phyloP scores from a whole-genome alignment of 2,888 invertebrate species.

The Tortrix viridana region DNA sequence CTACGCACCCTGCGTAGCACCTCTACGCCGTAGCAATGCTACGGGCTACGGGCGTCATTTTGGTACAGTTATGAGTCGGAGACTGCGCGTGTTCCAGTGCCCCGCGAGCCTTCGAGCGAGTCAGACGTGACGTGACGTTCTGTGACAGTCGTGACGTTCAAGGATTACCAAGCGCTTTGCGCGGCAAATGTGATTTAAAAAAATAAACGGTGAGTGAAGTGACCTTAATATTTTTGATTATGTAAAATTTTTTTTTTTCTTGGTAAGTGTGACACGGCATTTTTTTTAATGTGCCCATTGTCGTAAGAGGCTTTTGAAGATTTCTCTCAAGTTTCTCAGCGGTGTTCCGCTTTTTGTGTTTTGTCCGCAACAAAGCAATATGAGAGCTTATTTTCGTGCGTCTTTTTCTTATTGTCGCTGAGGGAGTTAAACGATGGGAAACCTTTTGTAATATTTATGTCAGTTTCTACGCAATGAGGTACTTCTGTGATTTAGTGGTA shows the following conservation, averaged over 20 bases:
- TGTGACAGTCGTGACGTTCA: conserved; percentile 36
- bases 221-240: conserved; percentile 31
- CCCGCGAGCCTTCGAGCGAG: conserved; percentile 54
- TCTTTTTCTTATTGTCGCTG: conserved; percentile 9
- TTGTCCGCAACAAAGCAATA: conserved; percentile 21
- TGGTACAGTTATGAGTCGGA: conserved; percentile 63
- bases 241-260: conserved; percentile 17
- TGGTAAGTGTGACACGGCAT: conserved; percentile 2
- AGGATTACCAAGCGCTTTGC: conserved; percentile 43
- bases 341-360: conserved; percentile 11
- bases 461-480: neutral
- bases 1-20: conserved; percentile 34
- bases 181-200: conserved; percentile 64
- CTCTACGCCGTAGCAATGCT: conserved; percentile 41
- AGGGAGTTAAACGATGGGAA: conserved; percentile 20
- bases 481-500: neutral
- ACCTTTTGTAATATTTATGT: conserved; percentile 21
- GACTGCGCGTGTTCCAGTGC: conserved; percentile 77
- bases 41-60: conserved; percentile 48
- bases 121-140: conserved; percentile 51
- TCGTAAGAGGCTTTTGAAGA: conserved; percentile 19
- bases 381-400: conserved; percentile 18
- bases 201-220: conserved; percentile 63
- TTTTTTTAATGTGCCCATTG: conserved; percentile 10
- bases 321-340: conserved; percentile 17